Evolutionary conservation across 2,113 vertebrate species (phyloP).

Genomic region (Tetrax tetrax): DNA sequence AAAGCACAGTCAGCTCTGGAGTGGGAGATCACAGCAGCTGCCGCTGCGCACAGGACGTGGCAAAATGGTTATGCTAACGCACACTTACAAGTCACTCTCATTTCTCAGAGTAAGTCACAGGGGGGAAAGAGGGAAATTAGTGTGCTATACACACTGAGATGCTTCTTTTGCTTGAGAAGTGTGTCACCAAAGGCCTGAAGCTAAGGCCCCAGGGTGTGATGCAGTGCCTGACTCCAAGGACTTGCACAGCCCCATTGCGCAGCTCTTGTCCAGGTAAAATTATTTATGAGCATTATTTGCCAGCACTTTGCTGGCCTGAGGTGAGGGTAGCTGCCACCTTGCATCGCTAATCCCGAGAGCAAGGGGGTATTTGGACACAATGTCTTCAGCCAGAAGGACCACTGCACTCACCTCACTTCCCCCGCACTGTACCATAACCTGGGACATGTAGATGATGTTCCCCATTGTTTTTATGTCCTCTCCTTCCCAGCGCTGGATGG

Average conservation of each 20-base stretch:
- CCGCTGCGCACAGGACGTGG: background rate
- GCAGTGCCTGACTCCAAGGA: background rate
- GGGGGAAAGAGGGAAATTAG: background rate
- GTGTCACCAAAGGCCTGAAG: background rate
- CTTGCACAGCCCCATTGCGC: fast-evolving
- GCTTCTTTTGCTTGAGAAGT: background rate
- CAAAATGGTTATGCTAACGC: background rate
- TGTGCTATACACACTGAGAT: background rate
- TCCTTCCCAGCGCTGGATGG: slow-evolving; percentile 94
- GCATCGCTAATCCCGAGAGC: fast-evolving
- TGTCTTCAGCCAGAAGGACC: background rate
- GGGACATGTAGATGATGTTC: slow-evolving; percentile 89
- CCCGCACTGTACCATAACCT: slow-evolving; percentile 87
- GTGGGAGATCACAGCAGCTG: background rate
- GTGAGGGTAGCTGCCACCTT: background rate
- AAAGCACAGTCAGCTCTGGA: background rate
- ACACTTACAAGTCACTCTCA: background rate
- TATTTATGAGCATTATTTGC: background rate
- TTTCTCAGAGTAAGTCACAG: slow-evolving; percentile 27
- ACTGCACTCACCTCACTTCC: slow-evolving; percentile 84
- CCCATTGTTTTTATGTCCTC: slow-evolving; percentile 94
- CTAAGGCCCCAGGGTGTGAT: fast-evolving
- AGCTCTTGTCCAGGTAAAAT: background rate
- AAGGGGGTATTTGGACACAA: background rate
- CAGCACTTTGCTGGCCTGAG: background rate